Evolutionary conservation across 2,113 vertebrate genomes (phyloP).

Genomic region (Phoxinus phoxinus): DNA sequence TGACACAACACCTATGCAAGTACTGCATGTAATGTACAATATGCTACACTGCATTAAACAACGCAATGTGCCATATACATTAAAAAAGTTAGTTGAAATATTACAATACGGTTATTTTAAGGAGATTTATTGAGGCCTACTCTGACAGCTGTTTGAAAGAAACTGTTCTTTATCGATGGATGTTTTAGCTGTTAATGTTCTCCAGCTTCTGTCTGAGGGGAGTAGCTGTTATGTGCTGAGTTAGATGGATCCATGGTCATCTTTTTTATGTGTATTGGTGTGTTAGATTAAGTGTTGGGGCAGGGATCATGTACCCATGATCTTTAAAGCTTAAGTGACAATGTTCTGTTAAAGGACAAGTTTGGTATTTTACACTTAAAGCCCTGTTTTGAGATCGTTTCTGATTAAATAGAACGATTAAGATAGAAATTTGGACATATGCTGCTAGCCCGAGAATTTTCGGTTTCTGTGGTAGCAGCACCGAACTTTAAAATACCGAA

Average conservation of each 20-base stretch:
- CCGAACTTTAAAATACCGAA: too few species aligned
- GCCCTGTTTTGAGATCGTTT: too few species aligned
- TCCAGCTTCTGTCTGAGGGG: background rate
- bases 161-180: background rate
- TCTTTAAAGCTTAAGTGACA: too few species aligned
- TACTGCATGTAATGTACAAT: background rate
- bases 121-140: background rate
- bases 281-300: background rate
- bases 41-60: background rate
- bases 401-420: too few species aligned
- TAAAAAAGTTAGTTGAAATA: background rate
- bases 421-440: too few species aligned
- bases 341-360: too few species aligned
- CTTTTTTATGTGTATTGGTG: background rate
- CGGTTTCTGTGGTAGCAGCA: too few species aligned
- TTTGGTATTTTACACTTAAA: too few species aligned
- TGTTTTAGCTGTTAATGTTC: background rate
- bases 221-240: background rate
- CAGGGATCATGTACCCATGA: background rate
- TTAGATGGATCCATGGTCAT: background rate
- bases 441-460: too few species aligned
- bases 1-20: background rate
- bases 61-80: background rate
- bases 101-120: background rate
- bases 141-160: background rate